Evolutionary conservation across 2,888 invertebrate genomes (phyloP), one percentile per base, ranked within the genome.

Genomic region (Notodonta dromedarius): DNA sequence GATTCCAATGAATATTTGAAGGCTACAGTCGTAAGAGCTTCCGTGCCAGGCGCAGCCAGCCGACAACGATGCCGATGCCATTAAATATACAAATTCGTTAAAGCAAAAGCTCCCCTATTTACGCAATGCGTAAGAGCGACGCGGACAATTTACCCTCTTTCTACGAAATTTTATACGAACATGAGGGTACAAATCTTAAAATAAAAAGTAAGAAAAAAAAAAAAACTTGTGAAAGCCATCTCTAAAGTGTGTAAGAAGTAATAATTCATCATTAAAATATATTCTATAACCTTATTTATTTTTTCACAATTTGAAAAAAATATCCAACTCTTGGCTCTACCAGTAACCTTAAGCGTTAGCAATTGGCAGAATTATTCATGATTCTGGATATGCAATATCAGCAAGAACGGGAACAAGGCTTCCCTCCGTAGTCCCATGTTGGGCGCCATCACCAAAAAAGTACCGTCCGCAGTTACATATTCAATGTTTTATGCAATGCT

Each of bases 31-130:
- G 66, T 71, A 70, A 74, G 58, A 60, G 35, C 51, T 64, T 66
- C 59, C 64, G 75, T 75, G 57, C 76, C 81, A 74, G 81, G 78
- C 67, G 79, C 81, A 53, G 64, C 60, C 40, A 56, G 61, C 62
- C 57, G 60, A 70, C 66, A 66, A 74, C 69, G 72, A 72, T 73
- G 74, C 70, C 65, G 59, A 61, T 65, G 71, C 62, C 70, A 71
- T 73, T 70, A 74, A 76, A 76, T 73, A 73, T 72, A 73, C 69
- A 73, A 71, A 69, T 69, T 74, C 74, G 70, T 77, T 76, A 72
- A 67, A 69, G 67, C 65, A 67, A 74, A 78, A 74, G 59, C 71
- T 74, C 62, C 65, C 60, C 73, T 74, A 71, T 76, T 77, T 76
- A 72, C 74, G 77, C 72, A 75, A 71, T 73, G 74, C 72, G 76